A percentile compares a stretch with the other conserved stretches of the same genome.
Evolutionary conservation across 2,888 invertebrate genomes (phyloP).

Genomic region (Clepsis dumicolana): DNA sequence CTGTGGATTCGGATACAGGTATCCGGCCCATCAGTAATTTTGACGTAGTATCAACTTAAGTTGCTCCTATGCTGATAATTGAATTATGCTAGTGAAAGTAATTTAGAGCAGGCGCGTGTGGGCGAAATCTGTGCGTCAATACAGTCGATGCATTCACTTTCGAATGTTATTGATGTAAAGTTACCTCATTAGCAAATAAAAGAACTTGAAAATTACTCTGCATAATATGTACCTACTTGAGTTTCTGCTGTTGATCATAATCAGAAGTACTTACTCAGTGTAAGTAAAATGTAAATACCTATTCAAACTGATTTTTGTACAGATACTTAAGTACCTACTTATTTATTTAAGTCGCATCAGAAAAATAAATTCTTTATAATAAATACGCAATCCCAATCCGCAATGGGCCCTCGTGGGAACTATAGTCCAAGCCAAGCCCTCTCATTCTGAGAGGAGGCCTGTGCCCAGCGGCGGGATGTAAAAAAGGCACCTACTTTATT

Average conservation of each 20-base stretch:
- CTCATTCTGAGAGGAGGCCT: too few relatives aligned
- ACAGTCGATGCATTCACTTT: slow-evolving; percentile 34
- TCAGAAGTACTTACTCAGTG: neutral
- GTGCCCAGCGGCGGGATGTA: too few relatives aligned
- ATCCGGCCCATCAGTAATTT: neutral
- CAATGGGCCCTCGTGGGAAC: too few relatives aligned
- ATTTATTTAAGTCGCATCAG: neutral
- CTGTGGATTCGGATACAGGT: too few relatives aligned
- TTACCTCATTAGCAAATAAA: slow-evolving; percentile 22
- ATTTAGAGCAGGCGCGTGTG: slow-evolving; percentile 24
- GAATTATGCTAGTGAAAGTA: slow-evolving; percentile 27
- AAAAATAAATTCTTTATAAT: too few relatives aligned
- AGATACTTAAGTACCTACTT: neutral
- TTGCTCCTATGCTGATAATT: slow-evolving; percentile 18
- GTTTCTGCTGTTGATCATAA: neutral
- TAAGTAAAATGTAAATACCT: neutral
- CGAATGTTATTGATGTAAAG: slow-evolving; percentile 22
- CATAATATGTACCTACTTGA: neutral
- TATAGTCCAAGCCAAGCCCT: too few relatives aligned
- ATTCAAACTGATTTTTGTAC: neutral
- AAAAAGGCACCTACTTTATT: too few relatives aligned
- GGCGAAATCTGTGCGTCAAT: slow-evolving; percentile 7
- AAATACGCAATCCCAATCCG: too few relatives aligned
- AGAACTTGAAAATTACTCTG: neutral
- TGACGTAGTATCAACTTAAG: neutral